phyloP scores from a whole-genome alignment of 2,113 vertebrate genomes.

The Corapipo altera region DNA sequence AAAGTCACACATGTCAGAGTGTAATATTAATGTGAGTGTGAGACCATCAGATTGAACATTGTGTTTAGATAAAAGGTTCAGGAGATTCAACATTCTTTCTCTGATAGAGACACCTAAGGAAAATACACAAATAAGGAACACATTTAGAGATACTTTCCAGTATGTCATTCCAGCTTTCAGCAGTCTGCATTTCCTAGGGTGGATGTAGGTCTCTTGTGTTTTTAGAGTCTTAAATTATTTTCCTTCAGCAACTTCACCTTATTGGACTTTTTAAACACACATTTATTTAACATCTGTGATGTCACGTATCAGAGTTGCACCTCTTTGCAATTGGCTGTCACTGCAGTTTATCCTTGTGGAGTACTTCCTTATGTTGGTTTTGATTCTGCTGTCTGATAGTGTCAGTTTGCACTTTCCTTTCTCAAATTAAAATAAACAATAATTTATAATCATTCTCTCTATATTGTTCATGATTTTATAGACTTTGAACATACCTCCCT shows the following conservation, averaged over 20 bases:
- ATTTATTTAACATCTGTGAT: neutral
- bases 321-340: neutral
- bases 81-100: neutral
- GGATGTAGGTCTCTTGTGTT: neutral
- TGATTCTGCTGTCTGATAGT: neutral
- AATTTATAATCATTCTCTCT: neutral
- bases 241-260: neutral
- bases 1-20: neutral
- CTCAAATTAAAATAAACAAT: neutral
- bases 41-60: neutral
- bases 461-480: neutral
- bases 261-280: neutral
- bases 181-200: neutral
- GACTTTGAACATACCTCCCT: neutral
- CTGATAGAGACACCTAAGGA: neutral
- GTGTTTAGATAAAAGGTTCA: neutral
- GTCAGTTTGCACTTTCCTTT: neutral
- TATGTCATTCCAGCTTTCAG: neutral
- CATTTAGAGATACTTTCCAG: neutral
- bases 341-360: neutral
- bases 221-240: neutral
- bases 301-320: neutral
- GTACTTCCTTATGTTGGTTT: neutral
- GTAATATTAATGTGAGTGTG: neutral
- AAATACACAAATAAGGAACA: neutral